Evolutionary conservation across 2,888 invertebrate genomes (phyloP), one percentile per base, ranked within the genome.

Genomic region (Epiblema foenella): DNA sequence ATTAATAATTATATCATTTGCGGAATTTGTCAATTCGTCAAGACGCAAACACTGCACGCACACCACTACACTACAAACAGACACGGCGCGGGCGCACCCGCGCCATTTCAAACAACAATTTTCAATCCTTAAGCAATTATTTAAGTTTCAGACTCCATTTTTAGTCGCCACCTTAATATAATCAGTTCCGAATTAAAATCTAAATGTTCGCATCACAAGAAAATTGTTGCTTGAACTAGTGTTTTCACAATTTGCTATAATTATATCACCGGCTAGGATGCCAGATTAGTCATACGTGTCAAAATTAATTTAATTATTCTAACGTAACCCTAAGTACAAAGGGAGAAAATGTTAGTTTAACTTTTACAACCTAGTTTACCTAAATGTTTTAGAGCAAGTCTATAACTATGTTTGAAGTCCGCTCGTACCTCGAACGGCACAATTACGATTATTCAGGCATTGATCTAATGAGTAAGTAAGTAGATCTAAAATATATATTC

Each of bases 81-180:
- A 46, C 33, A 17, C 37, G 18, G 29, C 68, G 46, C 62, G 60
- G 60, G 20, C 62, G 57, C 24, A 8, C 17, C 49, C 51, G 54
- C 60, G n/a, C 65, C 59, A 69, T 87, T 88, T 87, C 89, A 89
- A 89, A 89, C 89, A 89, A 88, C 79, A 86, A 89, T 86, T 88
- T 87, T 86, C 86, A 79, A 77, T 68, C 79, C 81, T 84, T 84
- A 85, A 78, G 77, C 77, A 77, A 75, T 76, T 75, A 73, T 67
- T 75, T 76, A 73, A 82, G 84, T 84, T 85, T 91, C 88, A 89
- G 89, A 90, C 89, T 89, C 86, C 84, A 83, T 79, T 80, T 83
- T 84, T 85, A 87, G 86, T 87, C 87, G 81, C 83, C 79, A 79
- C 79, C 81, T 81, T 80, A 81, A 81, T 80, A 79, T 79, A 80